Base-by-base conservation (phyloP, 2,888 invertebrate genomes). In the Dicranocentrus wangi region DNA sequence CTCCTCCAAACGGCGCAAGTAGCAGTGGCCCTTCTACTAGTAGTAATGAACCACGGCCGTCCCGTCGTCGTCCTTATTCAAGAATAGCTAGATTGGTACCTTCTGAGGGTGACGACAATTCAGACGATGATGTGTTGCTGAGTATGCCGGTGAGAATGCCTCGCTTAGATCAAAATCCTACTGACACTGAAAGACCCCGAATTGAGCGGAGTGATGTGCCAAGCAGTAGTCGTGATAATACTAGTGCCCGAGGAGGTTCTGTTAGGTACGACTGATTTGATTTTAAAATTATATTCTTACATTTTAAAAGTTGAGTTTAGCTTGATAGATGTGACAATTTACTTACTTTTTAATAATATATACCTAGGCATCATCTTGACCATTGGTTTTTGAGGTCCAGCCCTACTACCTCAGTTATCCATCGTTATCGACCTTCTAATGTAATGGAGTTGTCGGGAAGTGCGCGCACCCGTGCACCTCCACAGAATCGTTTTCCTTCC, bases 401-500 rank as follows among this genome's bases (percentile, higher is more conserved):
- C 5, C 53, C 73, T 65, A 27, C 28, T 39, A 28, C 10, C n/a
- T 28, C 61, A 5, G 17, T 61, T 15, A 32, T 61, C 25, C 68
- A 53, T 25, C 73, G 61, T 43, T 78, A 23, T 66, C 39, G 63
- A 25, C 55, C 63, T 23, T 51, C 73, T 25, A 17, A 42, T 21
- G 60, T 23, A 8, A 23, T 21, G 3, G 83, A 82, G 25, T 39
- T 83, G 8, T 43, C 75, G 23, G 85, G 85, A 13, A 85, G 83
- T 81, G 85, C 85, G 7, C 39, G 83, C 55, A 83, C 85, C 0
- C 60, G 83, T 61, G 79, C 81, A 25, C 63, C 65, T 15, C 70
- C 71, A n/a, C 72, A 66, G 17, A 71, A 66, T 66, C 65, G 75
- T 5, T 75, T 42, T 43, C 47, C 75, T 5, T 25, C 55, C 2